A percentile compares a stretch with the other conserved stretches of the same genome.
phyloP scores from a whole-genome alignment of 1,140 invertebrate genomes.

The Heliconius congener region DNA sequence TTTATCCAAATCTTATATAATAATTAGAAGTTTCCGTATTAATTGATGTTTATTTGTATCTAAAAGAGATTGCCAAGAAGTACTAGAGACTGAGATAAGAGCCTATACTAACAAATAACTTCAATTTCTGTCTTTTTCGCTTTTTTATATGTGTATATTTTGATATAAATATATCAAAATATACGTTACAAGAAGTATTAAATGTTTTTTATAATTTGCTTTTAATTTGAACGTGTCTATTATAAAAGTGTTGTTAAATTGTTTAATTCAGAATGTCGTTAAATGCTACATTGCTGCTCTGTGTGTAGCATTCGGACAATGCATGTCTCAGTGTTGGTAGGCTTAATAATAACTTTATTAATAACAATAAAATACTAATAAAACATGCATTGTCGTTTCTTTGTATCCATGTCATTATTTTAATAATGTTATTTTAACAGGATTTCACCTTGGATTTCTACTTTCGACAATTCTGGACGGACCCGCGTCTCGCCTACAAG shows the following conservation, averaged over 20 bases:
- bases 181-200: neutral
- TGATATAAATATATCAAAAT: neutral
- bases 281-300: slow-evolving; percentile 15
- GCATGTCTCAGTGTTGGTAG: slow-evolving; percentile 1
- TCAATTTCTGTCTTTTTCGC: neutral
- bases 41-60: neutral
- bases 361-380: neutral
- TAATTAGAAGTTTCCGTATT: neutral
- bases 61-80: neutral
- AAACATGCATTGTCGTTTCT: slow-evolving; percentile 25
- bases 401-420: neutral
- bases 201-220: neutral
- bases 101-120: neutral
- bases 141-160: neutral
- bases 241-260: neutral
- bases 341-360: slow-evolving; percentile 5
- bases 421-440: slow-evolving; percentile 82
- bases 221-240: neutral
- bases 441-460: slow-evolving; percentile 99
- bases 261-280: too few species aligned
- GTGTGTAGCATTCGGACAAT: slow-evolving; percentile 13
- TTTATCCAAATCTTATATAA: neutral
- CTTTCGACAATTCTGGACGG: slow-evolving; percentile 99
- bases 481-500: slow-evolving; percentile 95
- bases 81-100: slow-evolving; percentile 4